Conservation (phyloP, 2,113 vertebrate species). For the Phalacrocorax carbo region DNA sequence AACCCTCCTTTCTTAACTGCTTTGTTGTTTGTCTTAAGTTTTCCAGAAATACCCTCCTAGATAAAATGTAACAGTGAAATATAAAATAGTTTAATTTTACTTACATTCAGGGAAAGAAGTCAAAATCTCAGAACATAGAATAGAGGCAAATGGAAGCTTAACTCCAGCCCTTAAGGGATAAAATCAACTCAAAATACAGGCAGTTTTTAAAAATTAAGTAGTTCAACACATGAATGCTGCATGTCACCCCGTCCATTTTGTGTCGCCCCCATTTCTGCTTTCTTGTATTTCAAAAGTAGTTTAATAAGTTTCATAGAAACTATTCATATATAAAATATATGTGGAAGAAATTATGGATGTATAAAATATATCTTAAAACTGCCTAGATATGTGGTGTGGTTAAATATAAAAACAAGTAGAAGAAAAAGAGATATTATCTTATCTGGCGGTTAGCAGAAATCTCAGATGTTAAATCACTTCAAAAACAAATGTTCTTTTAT, state of each 20-base stretch:
- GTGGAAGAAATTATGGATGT: neutral
- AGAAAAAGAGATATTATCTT: neutral
- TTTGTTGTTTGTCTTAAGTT: neutral
- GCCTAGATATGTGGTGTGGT: neutral
- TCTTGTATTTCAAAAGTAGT: neutral
- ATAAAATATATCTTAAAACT: neutral
- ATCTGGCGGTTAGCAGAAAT: neutral
- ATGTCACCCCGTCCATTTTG: neutral
- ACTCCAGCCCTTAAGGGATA: neutral
- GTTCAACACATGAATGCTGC: neutral
- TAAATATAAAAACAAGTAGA: neutral
- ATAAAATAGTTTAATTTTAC: slow-evolving; percentile 3
- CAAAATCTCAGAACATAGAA: neutral
- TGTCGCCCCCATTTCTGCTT: neutral
- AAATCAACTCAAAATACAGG: neutral
- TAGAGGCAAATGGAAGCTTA: neutral
- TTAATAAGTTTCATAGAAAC: neutral
- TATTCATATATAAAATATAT: neutral
- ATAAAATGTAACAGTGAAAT: neutral
- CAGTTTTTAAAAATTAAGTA: neutral
- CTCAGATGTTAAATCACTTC: neutral
- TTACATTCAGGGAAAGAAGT: neutral
- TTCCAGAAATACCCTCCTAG: slow-evolving; percentile 6
- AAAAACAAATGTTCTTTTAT: neutral
- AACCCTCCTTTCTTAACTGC: neutral